Base-by-base conservation (phyloP, 2,113 vertebrate genomes). In the Mola mola region DNA sequence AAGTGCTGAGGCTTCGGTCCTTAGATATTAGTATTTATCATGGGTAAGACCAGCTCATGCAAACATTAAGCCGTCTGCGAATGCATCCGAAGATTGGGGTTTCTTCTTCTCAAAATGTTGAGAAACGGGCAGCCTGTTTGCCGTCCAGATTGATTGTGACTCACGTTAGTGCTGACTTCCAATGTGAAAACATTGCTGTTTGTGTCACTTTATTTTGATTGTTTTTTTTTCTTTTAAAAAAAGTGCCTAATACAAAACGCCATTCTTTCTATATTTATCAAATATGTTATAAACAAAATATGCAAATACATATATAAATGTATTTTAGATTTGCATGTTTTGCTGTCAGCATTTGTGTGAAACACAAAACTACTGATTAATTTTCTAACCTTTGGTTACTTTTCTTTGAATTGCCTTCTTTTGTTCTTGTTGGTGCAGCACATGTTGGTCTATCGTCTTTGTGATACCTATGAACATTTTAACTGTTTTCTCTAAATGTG, bases 341-440 rank as follows among this genome's bases (percentile, higher is more conserved):
- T 72, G 16, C 60, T 66, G 34, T 52, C 37, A 65, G 38, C 47
- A 42, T 74, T 72, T 78, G 59, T 67, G 78, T 81, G 68, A 80
- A 85, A 76, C 62, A 73, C 12, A 13, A 66, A 82, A 90, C 88
- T 90, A 90, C 88, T 90, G 87, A 90, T 56, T 65, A 1, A 7
- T 62, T 65, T 74, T 75, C 58, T 17, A 22, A 25, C 0, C 13
- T 24, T 6, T 56, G 17, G 34, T 38, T 65, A 29, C 15, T 42
- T 72, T 66, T 53, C 31, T n/a, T n/a, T 20, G 52, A 41, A 3
- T 15, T 69, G 20, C 48, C 26, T 52, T 78, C 28, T 48, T 46
- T 15, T 58, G n/a, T 34, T 46, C 17, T 49, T 64, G 20, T 48
- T 26, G 19, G 24, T 34, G 26, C 31, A 60, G 44, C 65, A 64